These are phyloP conservation scores for Stichodactyla mertensii DNA, from an alignment of 64 coral and sea anemone species.

Conservation along the genomic window DNA sequence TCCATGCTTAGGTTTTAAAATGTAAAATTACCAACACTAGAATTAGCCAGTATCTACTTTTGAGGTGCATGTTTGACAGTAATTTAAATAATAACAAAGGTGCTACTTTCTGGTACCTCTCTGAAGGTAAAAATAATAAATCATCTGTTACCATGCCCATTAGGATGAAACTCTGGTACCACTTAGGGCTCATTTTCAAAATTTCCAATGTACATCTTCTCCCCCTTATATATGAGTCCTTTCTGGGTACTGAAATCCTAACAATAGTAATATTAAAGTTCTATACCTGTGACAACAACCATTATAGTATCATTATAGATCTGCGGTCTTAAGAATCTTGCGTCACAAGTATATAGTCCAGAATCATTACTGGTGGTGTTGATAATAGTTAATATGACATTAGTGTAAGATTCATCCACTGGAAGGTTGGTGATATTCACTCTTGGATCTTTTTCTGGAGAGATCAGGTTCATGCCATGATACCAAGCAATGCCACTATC, in stretches of 20 bases:
- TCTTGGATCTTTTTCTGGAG: not conserved
- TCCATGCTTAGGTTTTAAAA: too few species aligned
- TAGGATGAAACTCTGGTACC: too few species aligned
- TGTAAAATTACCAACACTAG: too few species aligned
- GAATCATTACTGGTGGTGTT: slow-evolving; percentile 38
- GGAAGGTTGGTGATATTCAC: slow-evolving; percentile 14
- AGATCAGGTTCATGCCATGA: not conserved
- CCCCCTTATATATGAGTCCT: not conserved
- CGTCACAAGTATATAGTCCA: slow-evolving; percentile 19
- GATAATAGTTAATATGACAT: slow-evolving; percentile 4
- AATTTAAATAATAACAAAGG: too few species aligned
- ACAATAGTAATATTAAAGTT: not conserved
- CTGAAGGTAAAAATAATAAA: too few species aligned
- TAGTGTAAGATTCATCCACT: not conserved
- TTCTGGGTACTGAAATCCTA: not conserved
- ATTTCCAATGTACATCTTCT: too few species aligned
- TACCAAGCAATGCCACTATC: not conserved
- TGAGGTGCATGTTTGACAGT: too few species aligned
- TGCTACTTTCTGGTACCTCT: too few species aligned
- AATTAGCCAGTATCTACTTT: too few species aligned
- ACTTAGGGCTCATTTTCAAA: too few species aligned
- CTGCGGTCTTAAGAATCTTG: not conserved
- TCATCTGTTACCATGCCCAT: too few species aligned
- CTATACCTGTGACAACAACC: slow-evolving; percentile 33
- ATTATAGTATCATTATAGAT: slow-evolving; percentile 15